Base-by-base conservation (phyloP, 2,113 vertebrate genomes). In the Oreotrochilus melanogaster region DNA sequence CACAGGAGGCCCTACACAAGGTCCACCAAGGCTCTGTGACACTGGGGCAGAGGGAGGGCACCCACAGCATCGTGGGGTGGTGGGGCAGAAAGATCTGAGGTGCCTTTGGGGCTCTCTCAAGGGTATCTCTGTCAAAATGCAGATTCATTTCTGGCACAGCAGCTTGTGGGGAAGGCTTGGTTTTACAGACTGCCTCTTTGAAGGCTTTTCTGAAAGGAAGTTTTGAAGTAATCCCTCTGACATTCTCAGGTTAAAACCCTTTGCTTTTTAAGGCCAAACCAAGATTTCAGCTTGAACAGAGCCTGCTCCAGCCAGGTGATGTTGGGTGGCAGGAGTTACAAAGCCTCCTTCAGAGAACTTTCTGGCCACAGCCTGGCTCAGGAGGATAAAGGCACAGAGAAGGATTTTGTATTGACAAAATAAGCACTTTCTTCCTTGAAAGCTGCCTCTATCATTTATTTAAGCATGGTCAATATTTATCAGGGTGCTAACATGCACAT, bases 401-500 rank as follows among this genome's bases (percentile, higher is more conserved):
- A 51, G 65, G 54, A 87, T 95, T 95, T 94, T 93, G 62, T 87
- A 81, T 93, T 85, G 88, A 86, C 80, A 94, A 95, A 96, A 94
- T 75, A 97, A 95, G 84, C 54, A 48, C 81, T 96, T 96, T 96
- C 73, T 95, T 95, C 81, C 85, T 95, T 97, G 86, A 78, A 89
- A 89, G 75, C 91, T 94, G 95, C 62, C 86, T 76, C 67, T 72
- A 95, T 94, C 81, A 95, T 96, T 97, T 96, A 90, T 96, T 96
- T 95, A 92, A 87, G 88, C 83, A 65, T 33, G 69, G 92, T 97
- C 86, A 96, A 97, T 96, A 97, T 96, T 97, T 97, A 89, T 96
- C 95, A 75, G 88, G 60, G 79, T 60, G 56, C 79, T 93, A 94
- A 92, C 91, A 92, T 18, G 50, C 88, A 91, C 93, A 72, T 96